These are phyloP conservation scores for Euclidia mi DNA, from an alignment of 2,888 invertebrate genomes.

Conservation along the genomic window DNA sequence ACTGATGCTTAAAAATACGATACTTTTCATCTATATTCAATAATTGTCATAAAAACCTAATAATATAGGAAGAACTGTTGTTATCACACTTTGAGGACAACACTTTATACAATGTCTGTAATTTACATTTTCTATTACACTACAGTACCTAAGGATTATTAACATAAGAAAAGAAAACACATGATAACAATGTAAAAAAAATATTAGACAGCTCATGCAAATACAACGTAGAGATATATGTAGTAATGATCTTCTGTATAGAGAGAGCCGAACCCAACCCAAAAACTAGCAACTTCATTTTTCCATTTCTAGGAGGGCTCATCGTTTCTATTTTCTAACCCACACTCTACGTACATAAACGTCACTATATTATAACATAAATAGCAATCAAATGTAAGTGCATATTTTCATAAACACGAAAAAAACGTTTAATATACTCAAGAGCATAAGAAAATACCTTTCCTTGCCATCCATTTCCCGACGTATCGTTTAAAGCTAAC, in stretches of 20 bases:
- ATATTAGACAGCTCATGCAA: too few species aligned
- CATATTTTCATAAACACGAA: conserved; percentile 22
- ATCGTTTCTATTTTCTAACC: not conserved
- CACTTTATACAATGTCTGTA: too few species aligned
- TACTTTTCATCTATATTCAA: too few species aligned
- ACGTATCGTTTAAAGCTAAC: conserved; percentile 13
- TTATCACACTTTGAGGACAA: too few species aligned
- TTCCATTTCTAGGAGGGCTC: not conserved
- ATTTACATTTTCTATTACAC: too few species aligned
- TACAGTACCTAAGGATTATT: too few species aligned
- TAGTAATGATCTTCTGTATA: not conserved
- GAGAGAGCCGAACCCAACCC: not conserved
- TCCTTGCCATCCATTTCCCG: conserved; percentile 8
- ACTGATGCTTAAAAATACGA: too few species aligned
- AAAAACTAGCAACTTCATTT: conserved; percentile 1
- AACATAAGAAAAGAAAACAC: too few species aligned
- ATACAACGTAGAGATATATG: too few species aligned
- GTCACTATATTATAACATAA: conserved; percentile 15
- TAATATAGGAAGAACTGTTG: too few species aligned
- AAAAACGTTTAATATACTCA: conserved; percentile 20
- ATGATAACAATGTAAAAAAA: too few species aligned
- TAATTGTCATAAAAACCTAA: too few species aligned
- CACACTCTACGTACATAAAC: conserved; percentile 1
- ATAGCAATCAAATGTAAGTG: conserved; percentile 23
- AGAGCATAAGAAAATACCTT: conserved; percentile 8